Base-by-base conservation (phyloP, 2,888 invertebrate species). In the Lathronympha strigana region DNA sequence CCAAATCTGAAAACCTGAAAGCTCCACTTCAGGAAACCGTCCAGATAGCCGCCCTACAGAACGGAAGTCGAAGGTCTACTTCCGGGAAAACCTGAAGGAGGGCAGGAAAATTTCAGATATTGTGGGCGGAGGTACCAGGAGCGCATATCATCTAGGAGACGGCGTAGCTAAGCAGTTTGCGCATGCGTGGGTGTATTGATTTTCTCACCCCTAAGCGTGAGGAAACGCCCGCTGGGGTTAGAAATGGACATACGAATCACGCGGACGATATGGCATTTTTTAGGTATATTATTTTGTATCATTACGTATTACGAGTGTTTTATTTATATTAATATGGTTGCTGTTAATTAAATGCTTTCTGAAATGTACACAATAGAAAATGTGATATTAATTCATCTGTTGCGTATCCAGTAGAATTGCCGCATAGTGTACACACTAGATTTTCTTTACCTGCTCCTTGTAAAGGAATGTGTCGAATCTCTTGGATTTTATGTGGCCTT, bases 41-140 rank as follows among this genome's bases (percentile, higher is more conserved):
- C 73, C 76, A 74, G 72, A n/a, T n/a, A n/a, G 68, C 84, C 82
- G 89, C 88, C 91, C 90, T 89, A 85, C 72, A 79, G 64, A 73
- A 68, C 83, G 86, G 86, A 87, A 86, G 76, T 75, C 51, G 73
- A 81, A 87, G 84, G 84, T 74, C 62, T 73, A 79, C 75, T 78
- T 84, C 87, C 84, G 84, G 81, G 78, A 82, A 90, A 81, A 69
- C 79, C 81, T 82, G 85, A 80, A 82, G 72, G 84, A 90, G 88
- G 90, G 89, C 88, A 87, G 82, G 88, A 83, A 91, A 90, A 86
- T 87, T 87, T 88, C 88, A 87, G 88, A 76, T 71, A 53, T 88
- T 90, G 91, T 91, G 91, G 91, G 91, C 91, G 90, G 87, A 79
- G 62, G 72, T 84, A 90, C 90, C 70, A 90, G 88, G 90, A 60